These are phyloP conservation scores for Melanophora roralis DNA, from an alignment of 2,888 invertebrate species.

Conservation along the genomic window DNA sequence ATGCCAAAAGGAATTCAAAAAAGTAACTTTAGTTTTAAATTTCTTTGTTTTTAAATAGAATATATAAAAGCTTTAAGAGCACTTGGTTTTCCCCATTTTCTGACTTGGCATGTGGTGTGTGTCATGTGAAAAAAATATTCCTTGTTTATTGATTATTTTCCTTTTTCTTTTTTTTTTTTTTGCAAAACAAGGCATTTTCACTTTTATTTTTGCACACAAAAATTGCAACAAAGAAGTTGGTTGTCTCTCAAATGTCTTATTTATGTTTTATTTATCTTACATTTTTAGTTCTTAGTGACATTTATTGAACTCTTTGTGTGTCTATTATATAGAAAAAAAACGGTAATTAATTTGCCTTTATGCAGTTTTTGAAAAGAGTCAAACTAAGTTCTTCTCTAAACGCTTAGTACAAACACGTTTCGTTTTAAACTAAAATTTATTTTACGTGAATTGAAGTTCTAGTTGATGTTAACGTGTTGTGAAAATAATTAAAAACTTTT, in stretches of 20 bases:
- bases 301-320: constrained; percentile 38
- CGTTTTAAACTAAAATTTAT: neutral
- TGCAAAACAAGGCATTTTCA: constrained; percentile 18
- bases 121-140: constrained; percentile 6
- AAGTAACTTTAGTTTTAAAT: constrained; percentile 34
- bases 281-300: constrained; percentile 49
- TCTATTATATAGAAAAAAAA: constrained; percentile 26
- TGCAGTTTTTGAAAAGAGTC: neutral
- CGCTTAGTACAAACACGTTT: constrained; percentile 11
- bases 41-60: constrained; percentile 37
- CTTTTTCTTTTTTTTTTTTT: constrained; percentile 53
- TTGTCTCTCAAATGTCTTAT: neutral
- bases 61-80: constrained; percentile 24
- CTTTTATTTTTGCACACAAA: neutral
- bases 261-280: constrained; percentile 23
- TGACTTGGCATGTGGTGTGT: constrained; percentile 48
- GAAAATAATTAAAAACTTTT: neutral
- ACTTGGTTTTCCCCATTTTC: neutral
- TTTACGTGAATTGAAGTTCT: too few species aligned
- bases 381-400: neutral
- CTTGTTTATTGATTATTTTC: constrained; percentile 52
- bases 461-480: neutral
- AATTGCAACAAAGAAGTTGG: neutral
- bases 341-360: constrained; percentile 41
- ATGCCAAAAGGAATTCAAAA: constrained; percentile 21